These are phyloP conservation scores for Drosophila sucinea DNA, from an alignment of 1,140 invertebrate genomes.

Conservation along the genomic window DNA sequence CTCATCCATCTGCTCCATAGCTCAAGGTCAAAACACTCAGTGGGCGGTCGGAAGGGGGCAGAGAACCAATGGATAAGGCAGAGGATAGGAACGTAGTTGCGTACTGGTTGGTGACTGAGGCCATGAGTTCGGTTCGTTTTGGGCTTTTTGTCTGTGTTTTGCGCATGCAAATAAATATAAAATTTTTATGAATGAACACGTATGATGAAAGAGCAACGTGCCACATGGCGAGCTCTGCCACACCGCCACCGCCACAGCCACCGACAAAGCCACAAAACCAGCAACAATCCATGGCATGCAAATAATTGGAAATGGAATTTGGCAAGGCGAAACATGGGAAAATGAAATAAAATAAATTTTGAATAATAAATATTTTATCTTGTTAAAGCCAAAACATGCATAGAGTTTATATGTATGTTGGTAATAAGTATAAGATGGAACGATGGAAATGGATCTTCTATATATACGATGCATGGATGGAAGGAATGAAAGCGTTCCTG, in stretches of 20 bases:
- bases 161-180: conserved; percentile 77
- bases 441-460: neutral
- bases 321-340: conserved; percentile 1
- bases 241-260: neutral
- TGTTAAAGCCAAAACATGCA: neutral
- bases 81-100: conserved; percentile 1
- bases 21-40: conserved; percentile 64
- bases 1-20: conserved; percentile 56
- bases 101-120: conserved; percentile 6
- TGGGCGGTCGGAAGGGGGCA: conserved; percentile 9
- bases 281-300: conserved; percentile 8
- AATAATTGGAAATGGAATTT: conserved; percentile 7
- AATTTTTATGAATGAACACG: conserved; percentile 81
- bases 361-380: neutral
- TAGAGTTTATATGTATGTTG: neutral
- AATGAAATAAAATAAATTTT: neutral
- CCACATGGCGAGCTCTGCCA: conserved; percentile 24
- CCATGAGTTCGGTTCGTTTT: conserved; percentile 41
- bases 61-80: neutral
- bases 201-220: conserved; percentile 72
- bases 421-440: neutral
- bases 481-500: no score
- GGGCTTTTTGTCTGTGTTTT: conserved; percentile 26
- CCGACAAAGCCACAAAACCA: conserved; percentile 40
- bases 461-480: no score